These are phyloP conservation scores for Sparus aurata DNA, from an alignment of 2,797 vertebrate species.

Conservation along the genomic window DNA sequence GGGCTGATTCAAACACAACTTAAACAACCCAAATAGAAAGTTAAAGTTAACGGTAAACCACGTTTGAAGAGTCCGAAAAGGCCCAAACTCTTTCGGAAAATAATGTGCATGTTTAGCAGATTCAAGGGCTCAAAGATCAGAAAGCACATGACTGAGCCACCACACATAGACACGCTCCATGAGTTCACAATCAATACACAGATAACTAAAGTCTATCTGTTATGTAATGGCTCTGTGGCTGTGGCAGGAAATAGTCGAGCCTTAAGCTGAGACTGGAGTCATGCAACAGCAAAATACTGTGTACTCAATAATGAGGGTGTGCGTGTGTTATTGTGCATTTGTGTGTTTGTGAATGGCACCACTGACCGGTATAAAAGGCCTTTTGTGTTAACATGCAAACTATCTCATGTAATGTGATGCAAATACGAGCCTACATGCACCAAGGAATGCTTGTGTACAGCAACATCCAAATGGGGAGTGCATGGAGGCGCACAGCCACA, in stretches of 20 bases:
- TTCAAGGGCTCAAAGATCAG: conserved; percentile 43
- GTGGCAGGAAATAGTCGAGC: conserved; percentile 6
- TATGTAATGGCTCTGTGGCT: conserved; percentile 25
- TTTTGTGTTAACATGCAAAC: conserved; percentile 47
- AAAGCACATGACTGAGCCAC: not conserved
- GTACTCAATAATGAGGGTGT: not conserved
- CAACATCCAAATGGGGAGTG: not conserved
- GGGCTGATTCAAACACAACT: not conserved
- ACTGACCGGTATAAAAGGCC: conserved; percentile 35
- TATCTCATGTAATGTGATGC: conserved; percentile 63
- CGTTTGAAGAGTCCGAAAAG: not conserved
- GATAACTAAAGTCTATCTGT: conserved; percentile 22
- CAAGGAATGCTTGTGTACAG: conserved; percentile 3
- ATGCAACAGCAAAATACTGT: conserved; percentile 17
- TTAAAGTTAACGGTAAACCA: too few relatives aligned
- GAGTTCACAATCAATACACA: conserved; percentile 39
- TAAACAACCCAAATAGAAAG: not conserved
- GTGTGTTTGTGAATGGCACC: conserved; percentile 29
- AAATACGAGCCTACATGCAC: conserved; percentile 31
- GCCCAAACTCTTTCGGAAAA: not conserved
- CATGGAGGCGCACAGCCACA: conserved; percentile 3
- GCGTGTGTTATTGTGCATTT: not conserved
- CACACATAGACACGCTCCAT: not conserved
- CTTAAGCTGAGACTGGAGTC: conserved; percentile 10
- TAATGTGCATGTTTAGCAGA: conserved; percentile 9